Evolutionary conservation across 2,797 vertebrate genomes (phyloP).

Genomic region (Ctenopoma multispine): DNA sequence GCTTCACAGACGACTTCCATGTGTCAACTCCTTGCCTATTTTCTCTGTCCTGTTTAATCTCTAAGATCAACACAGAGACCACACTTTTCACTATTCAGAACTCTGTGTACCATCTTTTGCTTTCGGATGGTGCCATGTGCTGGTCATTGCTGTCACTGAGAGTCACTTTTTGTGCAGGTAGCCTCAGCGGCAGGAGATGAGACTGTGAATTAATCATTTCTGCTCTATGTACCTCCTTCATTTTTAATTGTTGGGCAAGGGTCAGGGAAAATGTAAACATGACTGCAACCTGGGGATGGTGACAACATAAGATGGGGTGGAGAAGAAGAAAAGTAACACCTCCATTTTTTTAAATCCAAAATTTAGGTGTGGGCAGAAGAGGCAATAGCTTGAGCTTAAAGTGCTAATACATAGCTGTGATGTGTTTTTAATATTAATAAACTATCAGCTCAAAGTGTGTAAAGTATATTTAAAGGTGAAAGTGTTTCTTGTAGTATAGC

Average conservation of each 20-base stretch:
- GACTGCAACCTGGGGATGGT: conserved; percentile 31
- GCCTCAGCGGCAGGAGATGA: conserved; percentile 54
- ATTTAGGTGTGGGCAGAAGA: conserved; percentile 8
- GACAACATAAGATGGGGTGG: conserved; percentile 32
- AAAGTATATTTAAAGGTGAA: too few species aligned
- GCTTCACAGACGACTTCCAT: conserved; percentile 56
- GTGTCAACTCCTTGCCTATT: conserved; percentile 20
- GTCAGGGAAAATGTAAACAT: conserved; percentile 62
- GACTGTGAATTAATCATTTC: conserved; percentile 70
- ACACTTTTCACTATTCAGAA: conserved; percentile 21
- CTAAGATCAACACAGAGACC: conserved; percentile 35
- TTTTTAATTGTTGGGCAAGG: conserved; percentile 66
- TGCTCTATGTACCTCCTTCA: conserved; percentile 49
- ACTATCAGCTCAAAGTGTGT: background rate
- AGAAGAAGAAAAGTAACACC: conserved; percentile 8
- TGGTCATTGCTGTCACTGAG: conserved; percentile 29
- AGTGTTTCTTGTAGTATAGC: too few species aligned
- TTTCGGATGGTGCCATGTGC: conserved; percentile 24
- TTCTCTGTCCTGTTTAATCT: conserved; percentile 36
- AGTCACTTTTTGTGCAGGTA: conserved; percentile 46
- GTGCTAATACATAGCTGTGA: background rate
- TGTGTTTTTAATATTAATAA: conserved; percentile 6
- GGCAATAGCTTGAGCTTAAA: background rate
- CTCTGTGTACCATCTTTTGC: conserved; percentile 26
- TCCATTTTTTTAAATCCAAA: background rate